Percentiles rank a stretch among this genome's conserved stretches.
phyloP scores from a whole-genome alignment of 2,888 invertebrate genomes.

The Eilema griseolum region DNA sequence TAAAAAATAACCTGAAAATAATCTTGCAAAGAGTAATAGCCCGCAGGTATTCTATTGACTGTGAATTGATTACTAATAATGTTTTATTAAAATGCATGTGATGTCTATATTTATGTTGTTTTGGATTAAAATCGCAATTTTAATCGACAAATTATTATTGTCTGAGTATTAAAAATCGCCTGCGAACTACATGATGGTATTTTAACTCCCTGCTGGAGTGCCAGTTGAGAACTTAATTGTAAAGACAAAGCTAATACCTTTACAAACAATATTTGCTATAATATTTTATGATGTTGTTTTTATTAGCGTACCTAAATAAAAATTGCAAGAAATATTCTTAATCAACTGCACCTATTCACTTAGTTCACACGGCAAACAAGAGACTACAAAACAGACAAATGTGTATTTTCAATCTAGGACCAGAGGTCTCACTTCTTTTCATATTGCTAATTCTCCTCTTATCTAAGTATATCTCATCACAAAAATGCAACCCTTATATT shows the following conservation, averaged over 20 bases:
- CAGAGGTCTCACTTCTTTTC: too few species aligned
- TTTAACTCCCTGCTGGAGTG: neutral
- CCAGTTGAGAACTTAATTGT: neutral
- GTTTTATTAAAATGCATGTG: slow-evolving; percentile 50
- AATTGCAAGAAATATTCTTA: neutral
- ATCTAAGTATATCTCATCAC: too few species aligned
- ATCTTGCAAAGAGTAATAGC: slow-evolving; percentile 31
- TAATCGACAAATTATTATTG: slow-evolving; percentile 39
- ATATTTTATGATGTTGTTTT: neutral
- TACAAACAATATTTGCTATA: neutral
- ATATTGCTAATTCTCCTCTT: too few species aligned
- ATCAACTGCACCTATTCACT: neutral
- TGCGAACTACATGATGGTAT: neutral
- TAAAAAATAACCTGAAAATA: neutral
- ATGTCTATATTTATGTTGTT: slow-evolving; percentile 46
- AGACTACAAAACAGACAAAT: too few species aligned
- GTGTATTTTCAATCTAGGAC: too few species aligned
- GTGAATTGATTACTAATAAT: slow-evolving; percentile 49
- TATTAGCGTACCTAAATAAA: neutral
- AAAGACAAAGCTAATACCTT: neutral
- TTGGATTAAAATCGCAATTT: slow-evolving; percentile 35
- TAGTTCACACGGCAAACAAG: too few species aligned
- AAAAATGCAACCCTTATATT: too few species aligned
- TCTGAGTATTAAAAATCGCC: neutral
- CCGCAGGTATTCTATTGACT: slow-evolving; percentile 39